Percentiles rank a stretch among this genome's conserved stretches.
These are phyloP conservation scores for Boleophthalmus pectinirostris DNA, from an alignment of 2,113 vertebrate species.

Conservation along the genomic window DNA sequence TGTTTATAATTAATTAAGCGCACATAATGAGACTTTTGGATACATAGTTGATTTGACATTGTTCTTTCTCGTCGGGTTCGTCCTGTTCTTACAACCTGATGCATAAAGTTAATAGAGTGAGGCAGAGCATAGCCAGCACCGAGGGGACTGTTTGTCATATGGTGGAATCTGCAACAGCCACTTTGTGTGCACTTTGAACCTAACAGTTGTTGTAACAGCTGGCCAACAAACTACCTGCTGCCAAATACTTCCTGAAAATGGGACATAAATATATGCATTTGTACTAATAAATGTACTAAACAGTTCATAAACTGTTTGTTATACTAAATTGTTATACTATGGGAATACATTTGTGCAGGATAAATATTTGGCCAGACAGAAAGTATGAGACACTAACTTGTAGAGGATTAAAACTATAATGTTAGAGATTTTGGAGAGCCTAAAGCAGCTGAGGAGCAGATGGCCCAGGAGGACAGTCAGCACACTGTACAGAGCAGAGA, in stretches of 20 bases:
- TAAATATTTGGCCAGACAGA: not conserved
- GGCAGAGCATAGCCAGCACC: constrained; percentile 5
- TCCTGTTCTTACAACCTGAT: constrained; percentile 6
- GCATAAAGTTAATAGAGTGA: constrained; percentile 13
- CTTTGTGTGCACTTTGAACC: constrained; percentile 9
- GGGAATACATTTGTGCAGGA: not conserved
- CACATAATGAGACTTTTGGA: not conserved
- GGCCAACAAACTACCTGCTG: constrained; percentile 10
- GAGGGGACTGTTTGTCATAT: constrained; percentile 10
- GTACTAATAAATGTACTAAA: not conserved
- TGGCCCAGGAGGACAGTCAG: constrained; percentile 33
- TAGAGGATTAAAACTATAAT: not conserved
- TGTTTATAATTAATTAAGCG: not conserved
- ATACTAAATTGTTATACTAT: not conserved
- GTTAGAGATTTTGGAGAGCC: constrained; percentile 8
- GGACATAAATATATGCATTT: constrained; percentile 5
- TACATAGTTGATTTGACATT: constrained; percentile 3
- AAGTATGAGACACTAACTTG: not conserved
- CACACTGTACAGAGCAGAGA: constrained; percentile 23
- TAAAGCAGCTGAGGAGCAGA: constrained; percentile 29
- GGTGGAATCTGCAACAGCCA: constrained; percentile 8
- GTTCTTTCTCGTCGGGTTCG: not conserved
- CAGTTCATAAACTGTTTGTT: not conserved
- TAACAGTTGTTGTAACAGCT: constrained; percentile 12
- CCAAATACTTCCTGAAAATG: not conserved